Base-by-base conservation (phyloP, 2,888 invertebrate species). In the Hydrotaea cyrtoneurina region DNA sequence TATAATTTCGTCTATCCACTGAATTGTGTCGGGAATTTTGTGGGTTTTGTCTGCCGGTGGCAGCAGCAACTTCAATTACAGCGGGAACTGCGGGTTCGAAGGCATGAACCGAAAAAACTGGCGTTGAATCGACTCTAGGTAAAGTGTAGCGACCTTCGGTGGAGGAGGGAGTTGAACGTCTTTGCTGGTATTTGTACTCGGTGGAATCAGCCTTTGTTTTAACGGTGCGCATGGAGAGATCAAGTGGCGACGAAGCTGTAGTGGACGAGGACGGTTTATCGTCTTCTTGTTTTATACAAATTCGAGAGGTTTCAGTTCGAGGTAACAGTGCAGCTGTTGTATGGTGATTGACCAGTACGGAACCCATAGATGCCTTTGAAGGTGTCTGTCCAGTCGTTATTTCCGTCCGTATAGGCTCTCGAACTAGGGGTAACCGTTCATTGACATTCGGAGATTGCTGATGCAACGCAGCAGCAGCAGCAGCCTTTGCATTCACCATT, bases 131-230 rank as follows among this genome's bases (percentile, higher is more conserved):
- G 13, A 96, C 95, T 92, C 96, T 96, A 11, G 96, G 96, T 23
- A 95, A 94, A 73, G 93, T 93, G 79, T 87, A 83, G 78, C 86
- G 87, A 78, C 88, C 86, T 85, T 87, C 86, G 13, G 86, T 59
- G 75, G 85, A 39, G 55, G 72, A 59, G 21, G 79, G 50, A 23
- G 77, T 46, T 0, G 73, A 82, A 31, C 84, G 78, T 73, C 86
- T 75, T 72, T 85, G 82, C 55, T 84, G 86, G 71, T 89, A 90
- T 82, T 89, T 89, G 81, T 88, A 89, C 46, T 96, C 95, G 0
- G 97, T 97, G 0, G 97, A 97, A 92, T 97, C 97, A 0, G 97
- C 97, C 3, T 97, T 96, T 73, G 97, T 97, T 90, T 97, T 95
- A 0, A 97, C 95, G 0, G 97, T 97, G 91, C 97, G 97, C 64